Conservation (phyloP, 2,113 vertebrate species). For the Arvicanthis niloticus region DNA sequence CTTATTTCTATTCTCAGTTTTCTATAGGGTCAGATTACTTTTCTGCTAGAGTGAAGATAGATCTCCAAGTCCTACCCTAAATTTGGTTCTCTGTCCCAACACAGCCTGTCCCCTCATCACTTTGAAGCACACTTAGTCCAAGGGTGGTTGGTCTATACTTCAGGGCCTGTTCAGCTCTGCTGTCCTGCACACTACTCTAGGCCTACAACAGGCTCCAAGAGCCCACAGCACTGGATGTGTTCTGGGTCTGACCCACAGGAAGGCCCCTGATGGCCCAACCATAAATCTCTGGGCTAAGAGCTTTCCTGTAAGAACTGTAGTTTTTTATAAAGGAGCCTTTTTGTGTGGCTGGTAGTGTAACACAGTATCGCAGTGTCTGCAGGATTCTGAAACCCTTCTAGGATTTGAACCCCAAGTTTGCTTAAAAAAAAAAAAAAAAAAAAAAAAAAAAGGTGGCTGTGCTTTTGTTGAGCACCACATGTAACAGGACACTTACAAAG, state of each 20-base stretch:
- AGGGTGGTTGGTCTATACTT: fast-evolving
- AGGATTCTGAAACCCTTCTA: neutral
- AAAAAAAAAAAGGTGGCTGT: neutral
- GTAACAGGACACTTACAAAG: fast-evolving
- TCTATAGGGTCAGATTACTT: neutral
- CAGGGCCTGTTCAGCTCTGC: neutral
- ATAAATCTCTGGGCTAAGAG: neutral
- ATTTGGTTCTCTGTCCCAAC: neutral
- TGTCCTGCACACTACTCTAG: too few species aligned
- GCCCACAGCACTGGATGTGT: neutral
- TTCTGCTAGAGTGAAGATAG: fast-evolving
- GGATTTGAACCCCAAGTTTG: neutral
- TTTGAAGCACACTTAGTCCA: fast-evolving
- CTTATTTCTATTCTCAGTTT: neutral
- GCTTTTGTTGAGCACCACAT: fast-evolving
- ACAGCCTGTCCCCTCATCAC: neutral
- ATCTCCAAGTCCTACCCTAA: neutral
- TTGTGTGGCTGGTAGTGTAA: neutral
- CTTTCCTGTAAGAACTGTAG: neutral
- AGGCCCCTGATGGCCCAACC: fast-evolving
- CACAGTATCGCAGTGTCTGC: neutral
- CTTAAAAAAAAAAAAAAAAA: neutral
- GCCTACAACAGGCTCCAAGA: too few species aligned
- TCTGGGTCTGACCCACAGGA: neutral
- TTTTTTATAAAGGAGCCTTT: neutral